These are phyloP conservation scores for Rallus crepitans DNA, from an alignment of 2,797 vertebrate species.

Conservation along the genomic window DNA sequence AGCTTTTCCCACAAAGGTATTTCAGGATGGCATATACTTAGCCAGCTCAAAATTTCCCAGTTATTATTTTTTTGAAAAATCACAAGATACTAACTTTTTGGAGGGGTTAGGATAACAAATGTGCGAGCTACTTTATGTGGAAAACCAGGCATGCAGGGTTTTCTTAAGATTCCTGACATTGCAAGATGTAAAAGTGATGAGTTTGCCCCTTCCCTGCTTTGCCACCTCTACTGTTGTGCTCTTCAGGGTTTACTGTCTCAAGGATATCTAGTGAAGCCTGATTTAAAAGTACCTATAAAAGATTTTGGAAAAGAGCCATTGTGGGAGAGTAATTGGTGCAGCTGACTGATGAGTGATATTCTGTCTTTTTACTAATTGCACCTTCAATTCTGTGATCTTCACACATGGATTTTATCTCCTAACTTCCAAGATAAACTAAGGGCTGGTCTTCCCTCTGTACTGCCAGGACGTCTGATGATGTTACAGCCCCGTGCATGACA, in stretches of 20 bases:
- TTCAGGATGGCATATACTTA: not conserved
- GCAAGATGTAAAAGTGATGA: not conserved
- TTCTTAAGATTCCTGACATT: not conserved
- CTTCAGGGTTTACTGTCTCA: not conserved
- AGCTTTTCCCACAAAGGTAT: not conserved
- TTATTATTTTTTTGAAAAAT: not conserved
- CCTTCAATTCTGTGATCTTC: not conserved
- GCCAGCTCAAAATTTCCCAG: not conserved
- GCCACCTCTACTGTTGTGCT: not conserved
- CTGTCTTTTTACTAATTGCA: not conserved
- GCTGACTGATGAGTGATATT: not conserved
- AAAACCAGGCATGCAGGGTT: not conserved
- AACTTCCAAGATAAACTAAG: not conserved
- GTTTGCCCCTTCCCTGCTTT: not conserved
- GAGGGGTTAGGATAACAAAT: not conserved
- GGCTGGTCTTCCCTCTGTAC: not conserved
- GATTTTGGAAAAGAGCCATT: not conserved
- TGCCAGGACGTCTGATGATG: not conserved
- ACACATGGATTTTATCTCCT: not conserved
- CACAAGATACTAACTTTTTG: not conserved
- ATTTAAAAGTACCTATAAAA: not conserved
- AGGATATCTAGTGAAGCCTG: not conserved
- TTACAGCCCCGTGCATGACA: not conserved
- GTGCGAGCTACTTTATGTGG: not conserved
- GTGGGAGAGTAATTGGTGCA: not conserved